Evolutionary conservation across 2,113 vertebrate species (phyloP), one percentile per base, ranked within the genome.

Genomic region (Chaenogobius annularis): DNA sequence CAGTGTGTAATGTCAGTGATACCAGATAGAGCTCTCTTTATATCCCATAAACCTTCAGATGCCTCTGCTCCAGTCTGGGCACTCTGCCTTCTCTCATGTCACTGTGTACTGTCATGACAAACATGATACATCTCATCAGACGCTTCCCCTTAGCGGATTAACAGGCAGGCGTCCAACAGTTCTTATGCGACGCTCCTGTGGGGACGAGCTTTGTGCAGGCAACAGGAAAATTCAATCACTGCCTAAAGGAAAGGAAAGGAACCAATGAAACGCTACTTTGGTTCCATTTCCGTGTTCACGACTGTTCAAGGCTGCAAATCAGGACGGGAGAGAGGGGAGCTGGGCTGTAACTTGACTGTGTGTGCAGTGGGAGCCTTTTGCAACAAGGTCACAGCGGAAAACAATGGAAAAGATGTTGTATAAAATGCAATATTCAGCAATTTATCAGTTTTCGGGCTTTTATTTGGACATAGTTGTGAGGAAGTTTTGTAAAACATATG

Each of bases 81-180:
- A 70, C 80, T 77, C 70, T 78, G 37, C 37, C 73, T 70, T 26
- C 48, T 65, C 81, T 71, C 68, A 62, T 75, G 75, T 68, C 70
- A 70, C 69, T 83, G 83, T 87, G 75, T 82, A 79, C 50, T 54
- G 81, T 83, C 88, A 87, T 92, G 88, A 91, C 88, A 64, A 83
- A 90, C 91, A 89, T 85, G 89, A 90, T 89, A 90, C 90, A 90
- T 89, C 85, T 88, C 88, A 90, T 92, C 89, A 89, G 85, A 91
- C 89, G 91, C 85, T 87, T 90, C 87, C 90, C 84, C 86, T 90
- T 87, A 90, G 88, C 56, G 88, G 89, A 91, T 90, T 90, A 91
- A 87, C 83, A 82, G 78, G 78, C 87, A 74, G 73, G 69, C 82
- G 84, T 89, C 83, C 79, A 85, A 73, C 82, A 56, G 77, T 72